These are phyloP conservation scores for Seira musarum DNA, from an alignment of 2,888 invertebrate genomes.

Conservation along the genomic window DNA sequence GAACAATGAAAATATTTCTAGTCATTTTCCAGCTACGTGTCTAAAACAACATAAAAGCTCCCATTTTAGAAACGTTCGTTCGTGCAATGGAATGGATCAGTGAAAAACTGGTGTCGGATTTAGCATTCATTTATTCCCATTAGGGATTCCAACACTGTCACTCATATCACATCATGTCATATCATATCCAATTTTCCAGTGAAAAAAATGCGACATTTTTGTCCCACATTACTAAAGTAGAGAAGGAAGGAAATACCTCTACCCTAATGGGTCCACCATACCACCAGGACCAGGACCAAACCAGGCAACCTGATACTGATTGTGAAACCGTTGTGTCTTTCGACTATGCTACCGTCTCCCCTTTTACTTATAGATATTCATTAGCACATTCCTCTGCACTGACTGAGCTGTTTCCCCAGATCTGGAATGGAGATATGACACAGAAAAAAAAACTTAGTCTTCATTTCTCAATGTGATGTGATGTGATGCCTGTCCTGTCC, in stretches of 20 bases:
- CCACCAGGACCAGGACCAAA: too few species aligned
- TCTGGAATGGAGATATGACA: conserved; percentile 37
- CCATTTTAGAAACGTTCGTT: not conserved
- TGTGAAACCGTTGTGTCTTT: too few species aligned
- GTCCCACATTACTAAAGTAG: conserved; percentile 31
- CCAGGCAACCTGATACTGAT: too few species aligned
- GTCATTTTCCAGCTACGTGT: too few species aligned
- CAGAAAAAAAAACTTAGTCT: conserved; percentile 8
- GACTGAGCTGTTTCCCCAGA: conserved; percentile 7
- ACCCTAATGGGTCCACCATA: too few species aligned
- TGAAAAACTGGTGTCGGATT: conserved; percentile 40
- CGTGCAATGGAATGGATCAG: conserved; percentile 5
- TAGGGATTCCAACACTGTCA: conserved; percentile 53
- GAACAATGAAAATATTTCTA: too few species aligned
- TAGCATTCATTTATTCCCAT: conserved; percentile 59
- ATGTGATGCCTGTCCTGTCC: conserved; percentile 7
- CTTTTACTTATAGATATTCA: conserved; percentile 20
- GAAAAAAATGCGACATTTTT: conserved; percentile 43
- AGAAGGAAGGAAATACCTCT: too few species aligned
- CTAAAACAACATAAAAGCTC: too few species aligned
- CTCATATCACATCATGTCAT: too few species aligned
- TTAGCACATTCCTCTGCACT: conserved; percentile 18
- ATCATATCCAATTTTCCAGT: conserved; percentile 11
- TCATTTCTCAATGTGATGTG: not conserved
- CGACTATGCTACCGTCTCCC: not conserved